Conservation (phyloP, 2,888 invertebrate genomes). For the Spodoptera exigua region DNA sequence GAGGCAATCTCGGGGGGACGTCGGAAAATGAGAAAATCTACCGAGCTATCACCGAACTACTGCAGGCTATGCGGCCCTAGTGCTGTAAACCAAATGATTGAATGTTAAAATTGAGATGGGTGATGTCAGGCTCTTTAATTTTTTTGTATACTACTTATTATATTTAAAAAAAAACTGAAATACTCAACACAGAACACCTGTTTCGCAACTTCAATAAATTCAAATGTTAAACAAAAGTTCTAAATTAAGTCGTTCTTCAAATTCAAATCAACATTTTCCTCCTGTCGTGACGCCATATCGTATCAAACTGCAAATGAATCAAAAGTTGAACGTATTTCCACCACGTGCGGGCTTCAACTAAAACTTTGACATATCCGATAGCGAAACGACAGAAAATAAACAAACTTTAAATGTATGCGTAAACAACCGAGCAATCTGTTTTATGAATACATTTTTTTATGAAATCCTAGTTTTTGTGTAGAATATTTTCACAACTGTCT, state of each 20-base stretch:
- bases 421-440: constrained; percentile 41
- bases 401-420: constrained; percentile 33
- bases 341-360: constrained; percentile 15
- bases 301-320: constrained; percentile 19
- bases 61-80: constrained; percentile 61
- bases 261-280: too few species aligned
- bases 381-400: constrained; percentile 27
- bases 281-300: neutral
- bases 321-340: constrained; percentile 30
- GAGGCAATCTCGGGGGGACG: constrained; percentile 72
- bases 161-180: neutral
- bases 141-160: too few species aligned
- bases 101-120: constrained; percentile 25
- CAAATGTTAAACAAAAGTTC: too few species aligned
- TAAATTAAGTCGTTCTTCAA: too few species aligned
- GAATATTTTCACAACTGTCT: neutral
- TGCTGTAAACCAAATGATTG: constrained; percentile 51
- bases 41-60: constrained; percentile 60
- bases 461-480: neutral
- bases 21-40: constrained; percentile 74
- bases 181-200: too few species aligned
- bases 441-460: constrained; percentile 28
- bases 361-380: constrained; percentile 40
- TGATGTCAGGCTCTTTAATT: too few species aligned
- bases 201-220: too few species aligned